Conservation (phyloP, 2,888 invertebrate species). For the Andrena marginata region DNA sequence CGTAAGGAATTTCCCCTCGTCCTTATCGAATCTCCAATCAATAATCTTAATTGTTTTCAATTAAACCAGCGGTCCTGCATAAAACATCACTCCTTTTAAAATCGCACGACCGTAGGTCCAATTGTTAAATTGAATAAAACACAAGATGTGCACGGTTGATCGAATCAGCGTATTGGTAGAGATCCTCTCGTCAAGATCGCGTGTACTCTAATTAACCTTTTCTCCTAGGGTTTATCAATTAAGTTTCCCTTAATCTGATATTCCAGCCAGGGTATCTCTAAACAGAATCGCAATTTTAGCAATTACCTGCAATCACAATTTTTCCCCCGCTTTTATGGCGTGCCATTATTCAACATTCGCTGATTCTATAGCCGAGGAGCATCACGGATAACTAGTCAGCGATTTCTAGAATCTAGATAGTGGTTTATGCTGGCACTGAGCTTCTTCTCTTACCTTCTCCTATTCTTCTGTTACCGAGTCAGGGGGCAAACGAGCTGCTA, state of each 20-base stretch:
- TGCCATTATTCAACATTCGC: neutral
- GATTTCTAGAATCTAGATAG: slow-evolving; percentile 8
- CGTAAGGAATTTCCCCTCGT: neutral
- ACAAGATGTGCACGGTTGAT: slow-evolving; percentile 15
- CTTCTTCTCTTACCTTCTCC: too few species aligned
- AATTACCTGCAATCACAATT: slow-evolving; percentile 20
- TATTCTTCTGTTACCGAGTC: slow-evolving; percentile 23
- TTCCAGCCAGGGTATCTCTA: slow-evolving; percentile 6
- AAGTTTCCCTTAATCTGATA: slow-evolving; percentile 2
- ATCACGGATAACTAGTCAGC: neutral
- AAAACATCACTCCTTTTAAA: neutral
- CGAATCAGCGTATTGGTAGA: slow-evolving; percentile 4
- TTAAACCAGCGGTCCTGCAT: slow-evolving; percentile 7
- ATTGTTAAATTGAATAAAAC: slow-evolving; percentile 2
- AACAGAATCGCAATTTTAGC: slow-evolving; percentile 22
- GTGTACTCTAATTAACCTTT: slow-evolving; percentile 40
- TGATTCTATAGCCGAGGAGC: neutral
- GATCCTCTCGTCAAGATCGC: slow-evolving; percentile 8
- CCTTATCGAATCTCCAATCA: slow-evolving; percentile 5
- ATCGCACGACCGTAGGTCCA: neutral
- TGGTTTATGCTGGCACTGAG: neutral
- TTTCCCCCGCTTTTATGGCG: neutral
- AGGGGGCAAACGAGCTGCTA: slow-evolving; percentile 34
- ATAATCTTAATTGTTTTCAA: slow-evolving; percentile 19
- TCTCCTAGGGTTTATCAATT: slow-evolving; percentile 39